A percentile compares a stretch with the other conserved stretches of the same genome.
Conservation (phyloP, 2,797 vertebrate species). For the Pogoniulus pusillus region DNA sequence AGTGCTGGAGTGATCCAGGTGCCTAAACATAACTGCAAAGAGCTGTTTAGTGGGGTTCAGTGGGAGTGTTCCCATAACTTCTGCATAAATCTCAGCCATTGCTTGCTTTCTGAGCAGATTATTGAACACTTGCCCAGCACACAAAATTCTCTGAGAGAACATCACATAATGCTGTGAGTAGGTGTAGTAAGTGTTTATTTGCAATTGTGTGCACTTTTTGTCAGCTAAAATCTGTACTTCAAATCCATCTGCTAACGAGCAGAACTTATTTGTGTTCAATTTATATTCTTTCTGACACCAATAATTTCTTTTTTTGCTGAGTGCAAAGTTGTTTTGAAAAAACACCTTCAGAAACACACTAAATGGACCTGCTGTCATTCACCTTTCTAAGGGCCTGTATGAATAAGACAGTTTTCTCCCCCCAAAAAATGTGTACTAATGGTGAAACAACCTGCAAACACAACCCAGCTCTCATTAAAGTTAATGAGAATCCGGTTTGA, state of each 20-base stretch:
- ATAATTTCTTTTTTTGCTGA: not conserved
- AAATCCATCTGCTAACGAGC: not conserved
- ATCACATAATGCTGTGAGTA: not conserved
- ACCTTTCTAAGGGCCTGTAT: not conserved
- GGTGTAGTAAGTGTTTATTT: not conserved
- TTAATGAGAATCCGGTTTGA: not conserved
- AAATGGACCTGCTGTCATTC: not conserved
- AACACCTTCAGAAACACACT: not conserved
- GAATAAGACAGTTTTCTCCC: not conserved
- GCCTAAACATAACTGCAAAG: not conserved
- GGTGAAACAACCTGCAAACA: not conserved
- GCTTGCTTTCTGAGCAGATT: not conserved
- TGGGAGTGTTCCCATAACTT: not conserved
- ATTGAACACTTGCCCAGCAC: not conserved
- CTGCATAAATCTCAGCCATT: not conserved
- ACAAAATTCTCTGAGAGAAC: not conserved
- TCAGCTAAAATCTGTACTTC: not conserved
- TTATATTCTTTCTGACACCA: not conserved
- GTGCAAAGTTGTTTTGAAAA: not conserved
- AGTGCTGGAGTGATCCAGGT: not conserved
- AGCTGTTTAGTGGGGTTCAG: not conserved
- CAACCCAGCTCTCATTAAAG: slow-evolving; percentile 6
- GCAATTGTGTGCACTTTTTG: not conserved
- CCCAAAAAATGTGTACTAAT: not conserved
- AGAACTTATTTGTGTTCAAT: not conserved